Percentiles rank a stretch among this genome's conserved stretches.
These are phyloP conservation scores for Drepanosiphum platanoidis DNA, from an alignment of 2,888 invertebrate genomes.

Conservation along the genomic window DNA sequence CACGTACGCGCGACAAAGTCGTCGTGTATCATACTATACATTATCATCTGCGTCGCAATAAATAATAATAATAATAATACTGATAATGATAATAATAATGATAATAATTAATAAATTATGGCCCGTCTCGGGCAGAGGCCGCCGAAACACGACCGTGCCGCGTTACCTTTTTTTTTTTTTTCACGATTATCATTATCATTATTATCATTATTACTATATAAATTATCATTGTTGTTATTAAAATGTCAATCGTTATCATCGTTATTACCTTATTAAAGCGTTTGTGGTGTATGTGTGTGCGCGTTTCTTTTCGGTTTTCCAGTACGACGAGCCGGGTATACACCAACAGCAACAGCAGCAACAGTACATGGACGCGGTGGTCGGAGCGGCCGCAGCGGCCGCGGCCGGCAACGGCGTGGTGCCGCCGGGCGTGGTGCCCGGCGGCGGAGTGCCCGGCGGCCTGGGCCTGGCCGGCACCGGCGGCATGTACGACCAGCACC, in stretches of 20 bases:
- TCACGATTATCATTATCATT: no score
- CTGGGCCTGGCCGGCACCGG: slow-evolving; percentile 68
- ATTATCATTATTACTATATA: neutral
- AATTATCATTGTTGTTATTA: neutral
- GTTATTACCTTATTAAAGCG: slow-evolving; percentile 34
- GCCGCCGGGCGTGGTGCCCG: slow-evolving; percentile 70
- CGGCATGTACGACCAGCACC: slow-evolving; percentile 73
- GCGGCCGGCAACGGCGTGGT: slow-evolving; percentile 64
- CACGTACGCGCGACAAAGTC: no score
- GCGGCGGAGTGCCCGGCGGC: slow-evolving; percentile 75
- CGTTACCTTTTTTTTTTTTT: no score
- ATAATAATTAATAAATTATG: no score
- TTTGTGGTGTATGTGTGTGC: slow-evolving; percentile 47
- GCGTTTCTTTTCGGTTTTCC: slow-evolving; percentile 51
- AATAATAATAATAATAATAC: no score
- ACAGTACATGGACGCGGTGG: slow-evolving; percentile 59
- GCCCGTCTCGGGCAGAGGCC: no score
- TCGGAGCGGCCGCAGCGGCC: slow-evolving; percentile 57
- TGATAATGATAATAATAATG: no score
- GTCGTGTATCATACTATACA: no score
- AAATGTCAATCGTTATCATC: no score
- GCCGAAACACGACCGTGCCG: no score
- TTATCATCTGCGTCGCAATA: no score
- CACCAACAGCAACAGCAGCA: slow-evolving; percentile 58
- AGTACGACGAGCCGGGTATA: slow-evolving; percentile 62